Evolutionary conservation across 2,797 vertebrate genomes (phyloP).

Genomic region (Hybognathus amarus): DNA sequence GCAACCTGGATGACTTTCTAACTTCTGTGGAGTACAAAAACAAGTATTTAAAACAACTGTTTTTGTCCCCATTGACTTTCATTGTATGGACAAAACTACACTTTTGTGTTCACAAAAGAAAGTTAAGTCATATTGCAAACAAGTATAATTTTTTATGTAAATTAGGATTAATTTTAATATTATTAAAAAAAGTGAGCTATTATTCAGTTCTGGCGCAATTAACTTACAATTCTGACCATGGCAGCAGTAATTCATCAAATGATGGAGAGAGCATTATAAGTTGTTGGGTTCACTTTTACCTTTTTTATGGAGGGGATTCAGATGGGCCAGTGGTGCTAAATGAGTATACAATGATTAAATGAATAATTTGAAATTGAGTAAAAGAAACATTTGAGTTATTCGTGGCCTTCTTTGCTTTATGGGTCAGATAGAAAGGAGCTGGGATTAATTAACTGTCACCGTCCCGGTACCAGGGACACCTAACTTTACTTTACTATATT

Average conservation of each 20-base stretch:
- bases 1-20: background rate
- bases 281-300: background rate
- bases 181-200: background rate
- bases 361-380: background rate
- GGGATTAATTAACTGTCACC: background rate
- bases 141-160: background rate
- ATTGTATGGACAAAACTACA: background rate
- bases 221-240: background rate
- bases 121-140: background rate
- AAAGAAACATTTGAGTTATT: background rate
- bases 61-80: background rate
- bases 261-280: constrained; percentile 4
- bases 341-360: background rate
- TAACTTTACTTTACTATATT: too few species aligned
- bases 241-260: constrained; percentile 3
- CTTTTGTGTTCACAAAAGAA: background rate
- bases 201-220: background rate
- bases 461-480: too few species aligned
- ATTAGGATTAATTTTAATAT: background rate
- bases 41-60: background rate
- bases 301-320: background rate
- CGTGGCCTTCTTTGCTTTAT: background rate
- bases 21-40: background rate
- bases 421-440: background rate
- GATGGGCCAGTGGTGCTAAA: background rate